Conservation (phyloP, 1,140 invertebrate genomes). For the Ceratitis capitata region DNA sequence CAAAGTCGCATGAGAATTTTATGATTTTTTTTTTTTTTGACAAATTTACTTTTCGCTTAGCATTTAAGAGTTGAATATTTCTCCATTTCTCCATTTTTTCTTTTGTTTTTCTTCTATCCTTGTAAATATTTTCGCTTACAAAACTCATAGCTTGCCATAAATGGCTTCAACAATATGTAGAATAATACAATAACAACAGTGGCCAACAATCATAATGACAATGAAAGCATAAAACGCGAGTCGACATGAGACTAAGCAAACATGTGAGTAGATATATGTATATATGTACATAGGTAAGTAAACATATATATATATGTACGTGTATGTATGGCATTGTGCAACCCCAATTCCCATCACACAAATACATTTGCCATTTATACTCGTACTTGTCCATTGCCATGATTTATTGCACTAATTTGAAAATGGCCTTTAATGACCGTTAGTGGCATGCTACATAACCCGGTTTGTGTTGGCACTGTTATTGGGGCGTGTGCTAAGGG, state of each 20-base stretch:
- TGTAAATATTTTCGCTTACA: not conserved
- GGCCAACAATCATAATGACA: not conserved
- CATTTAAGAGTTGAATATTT: not conserved
- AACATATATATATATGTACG: too few species aligned
- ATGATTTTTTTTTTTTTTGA: not conserved
- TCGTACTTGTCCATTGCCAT: not conserved
- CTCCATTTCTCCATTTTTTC: not conserved
- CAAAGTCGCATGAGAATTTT: not conserved
- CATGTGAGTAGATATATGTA: not conserved
- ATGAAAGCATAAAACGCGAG: not conserved
- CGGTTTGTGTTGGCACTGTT: not conserved
- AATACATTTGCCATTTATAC: not conserved
- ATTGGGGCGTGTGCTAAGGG: not conserved
- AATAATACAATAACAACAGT: not conserved
- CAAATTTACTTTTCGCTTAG: not conserved
- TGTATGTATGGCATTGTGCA: not conserved
- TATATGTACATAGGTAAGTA: not conserved
- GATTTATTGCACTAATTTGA: slow-evolving; percentile 7
- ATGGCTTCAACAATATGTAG: not conserved
- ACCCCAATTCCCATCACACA: not conserved
- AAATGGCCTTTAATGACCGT: not conserved
- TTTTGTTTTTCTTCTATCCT: not conserved
- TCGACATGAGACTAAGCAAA: not conserved
- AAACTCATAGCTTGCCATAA: not conserved
- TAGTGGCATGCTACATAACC: not conserved